Conservation (phyloP, 2,797 vertebrate species). For the Scarus forsteni region DNA sequence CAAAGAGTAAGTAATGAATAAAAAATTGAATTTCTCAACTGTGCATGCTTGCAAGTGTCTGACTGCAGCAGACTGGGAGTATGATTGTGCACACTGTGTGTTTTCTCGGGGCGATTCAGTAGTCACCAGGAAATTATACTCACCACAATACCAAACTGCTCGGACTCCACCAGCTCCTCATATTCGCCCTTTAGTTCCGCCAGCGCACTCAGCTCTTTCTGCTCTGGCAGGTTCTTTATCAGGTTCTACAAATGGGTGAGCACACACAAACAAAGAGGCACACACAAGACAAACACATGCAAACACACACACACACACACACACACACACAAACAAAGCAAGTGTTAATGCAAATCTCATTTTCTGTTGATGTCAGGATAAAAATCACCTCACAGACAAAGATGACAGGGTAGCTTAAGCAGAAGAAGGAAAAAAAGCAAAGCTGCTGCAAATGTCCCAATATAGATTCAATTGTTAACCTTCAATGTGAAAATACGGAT, state of each 20-base stretch:
- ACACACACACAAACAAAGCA: conserved; percentile 32
- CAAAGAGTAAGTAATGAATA: conserved; percentile 13
- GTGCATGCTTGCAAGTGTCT: conserved; percentile 36
- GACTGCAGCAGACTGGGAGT: conserved; percentile 32
- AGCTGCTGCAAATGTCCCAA: neutral
- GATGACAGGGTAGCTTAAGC: conserved; percentile 31
- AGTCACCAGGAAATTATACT: conserved; percentile 75
- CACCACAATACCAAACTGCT: conserved; percentile 98
- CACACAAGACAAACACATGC: conserved; percentile 27
- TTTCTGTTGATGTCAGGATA: conserved; percentile 50
- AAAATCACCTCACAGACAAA: conserved; percentile 39
- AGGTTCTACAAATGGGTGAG: conserved; percentile 87
- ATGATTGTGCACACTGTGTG: conserved; percentile 36
- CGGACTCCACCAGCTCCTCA: conserved; percentile 94
- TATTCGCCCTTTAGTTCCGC: conserved; percentile 94
- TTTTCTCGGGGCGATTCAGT: conserved; percentile 29
- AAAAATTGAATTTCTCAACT: conserved; percentile 40
- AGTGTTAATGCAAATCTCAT: conserved; percentile 65
- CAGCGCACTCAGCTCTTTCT: conserved; percentile 92
- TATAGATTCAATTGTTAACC: too few species aligned
- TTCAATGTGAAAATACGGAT: too few species aligned
- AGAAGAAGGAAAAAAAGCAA: neutral
- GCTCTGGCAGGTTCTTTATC: conserved; percentile 97
- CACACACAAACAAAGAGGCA: conserved; percentile 26
- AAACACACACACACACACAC: conserved; percentile 38